Percentiles rank a stretch among this genome's conserved stretches.
Evolutionary conservation across 2,888 invertebrate genomes (phyloP).

Genomic region (Cryptus armator): DNA sequence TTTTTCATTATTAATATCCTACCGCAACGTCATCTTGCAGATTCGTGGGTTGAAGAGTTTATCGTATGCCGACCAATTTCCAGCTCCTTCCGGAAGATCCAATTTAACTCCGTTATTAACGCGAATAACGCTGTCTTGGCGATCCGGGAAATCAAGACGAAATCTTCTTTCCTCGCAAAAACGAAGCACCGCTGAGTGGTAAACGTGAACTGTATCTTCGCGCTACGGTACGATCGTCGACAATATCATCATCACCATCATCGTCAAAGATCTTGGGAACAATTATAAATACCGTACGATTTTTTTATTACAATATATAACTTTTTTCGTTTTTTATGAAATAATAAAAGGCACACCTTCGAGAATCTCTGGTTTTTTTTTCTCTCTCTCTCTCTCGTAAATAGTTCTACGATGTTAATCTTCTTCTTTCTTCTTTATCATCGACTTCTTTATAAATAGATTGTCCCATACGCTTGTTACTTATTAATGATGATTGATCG

Average conservation of each 20-base stretch:
- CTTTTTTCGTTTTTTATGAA: neutral
- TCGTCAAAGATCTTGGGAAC: neutral
- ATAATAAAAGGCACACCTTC: conserved; percentile 2
- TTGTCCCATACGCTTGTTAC: conserved; percentile 5
- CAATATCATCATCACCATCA: neutral
- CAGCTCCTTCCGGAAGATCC: neutral
- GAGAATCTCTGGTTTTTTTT: neutral
- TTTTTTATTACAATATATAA: conserved; percentile 47
- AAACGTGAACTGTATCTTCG: neutral
- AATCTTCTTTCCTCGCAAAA: neutral
- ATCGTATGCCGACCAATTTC: neutral
- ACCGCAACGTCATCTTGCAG: neutral
- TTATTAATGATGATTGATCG: conserved; percentile 25
- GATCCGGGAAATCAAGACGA: conserved; percentile 4
- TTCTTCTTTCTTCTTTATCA: neutral
- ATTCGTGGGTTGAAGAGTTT: neutral
- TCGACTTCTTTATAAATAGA: conserved; percentile 19
- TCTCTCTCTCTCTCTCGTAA: neutral
- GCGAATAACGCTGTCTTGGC: conserved; percentile 15
- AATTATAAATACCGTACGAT: neutral
- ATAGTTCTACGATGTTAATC: neutral
- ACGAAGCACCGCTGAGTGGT: neutral
- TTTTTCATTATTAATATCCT: conserved; percentile 1
- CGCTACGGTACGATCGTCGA: neutral
- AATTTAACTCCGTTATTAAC: conserved; percentile 21